Base-by-base conservation (phyloP, 2,888 invertebrate genomes). In the Psococerastis gibbosa region DNA sequence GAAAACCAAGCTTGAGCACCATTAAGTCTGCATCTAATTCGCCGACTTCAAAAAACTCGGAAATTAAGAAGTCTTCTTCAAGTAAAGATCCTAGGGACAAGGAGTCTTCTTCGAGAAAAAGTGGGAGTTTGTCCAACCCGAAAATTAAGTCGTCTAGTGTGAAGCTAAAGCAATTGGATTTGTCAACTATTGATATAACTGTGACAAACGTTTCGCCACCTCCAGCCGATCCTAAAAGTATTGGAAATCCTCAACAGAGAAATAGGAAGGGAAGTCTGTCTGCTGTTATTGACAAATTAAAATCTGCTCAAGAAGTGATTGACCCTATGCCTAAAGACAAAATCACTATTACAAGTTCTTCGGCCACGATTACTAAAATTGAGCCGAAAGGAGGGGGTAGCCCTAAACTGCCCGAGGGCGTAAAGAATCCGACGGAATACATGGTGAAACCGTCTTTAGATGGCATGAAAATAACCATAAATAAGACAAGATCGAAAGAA, bases 401-500 rank as follows among this genome's bases (percentile, higher is more conserved):
- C 20, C 18, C 6, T 5, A 5, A 38, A 20, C n/a, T 17, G 5
- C 17, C 20, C 20, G 67, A 66, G 32, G 68, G 46, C 42, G 47
- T 63, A 46, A 79, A 79, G 62, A 78, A 78, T 56, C 77, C 79
- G 22, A 60, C 60, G 0, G 85, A 85, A 55, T 88, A 88, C 54
- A 84, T 84, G 77, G 83, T 89, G 1, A 89, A 88, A 56, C 80
- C 81, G 15, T 84, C 85, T 56, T 77, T 77, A 13, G 87, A 87
- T 52, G 87, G 87, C 3, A 83, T 91, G 65, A 91, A 89, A 60
- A 73, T 91, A 44, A 91, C 87, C 2, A 87, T 89, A 20, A 89
- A 88, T 55, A 89, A 89, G 64, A 85, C 88, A 1, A 69, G 79
- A 54, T 72, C 75, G 17, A 79, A 81, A 56, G 80, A 81, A 22